Evolutionary conservation across 2,113 vertebrate genomes (phyloP), one percentile per base, ranked within the genome.

Genomic region (Microtus richardsoni): DNA sequence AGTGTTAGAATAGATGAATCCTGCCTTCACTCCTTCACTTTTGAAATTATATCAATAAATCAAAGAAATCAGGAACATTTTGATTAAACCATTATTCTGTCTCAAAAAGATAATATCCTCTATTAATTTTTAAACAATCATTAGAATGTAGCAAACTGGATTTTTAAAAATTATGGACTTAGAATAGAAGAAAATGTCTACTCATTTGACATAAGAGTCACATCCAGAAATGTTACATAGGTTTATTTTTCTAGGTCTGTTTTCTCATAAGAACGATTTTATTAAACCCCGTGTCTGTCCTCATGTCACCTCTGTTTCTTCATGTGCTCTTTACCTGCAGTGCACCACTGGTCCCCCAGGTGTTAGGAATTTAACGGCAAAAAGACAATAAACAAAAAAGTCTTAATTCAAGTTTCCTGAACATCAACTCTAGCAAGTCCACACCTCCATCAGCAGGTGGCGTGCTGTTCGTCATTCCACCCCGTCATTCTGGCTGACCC

Each of bases 81-180:
- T 95, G 36, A 96, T 85, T 88, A 95, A 96, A 87, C 30, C 47
- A 94, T 91, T 70, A 60, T 89, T 89, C 78, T 97, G 26, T 6
- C 78, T 89, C 21, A 49, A 82, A 94, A 93, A 78, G 70, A 78
- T 80, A 89, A 58, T 92, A 88, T 68, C 47, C 22, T 33, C 80
- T 3, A 84, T 91, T 93, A 91, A 54, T 83, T 95, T 79, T 44
- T 9, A 85, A 86, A 90, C 75, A 90, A 28, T 64, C 47, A 92
- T 78, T 91, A 91, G 30, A 94, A 85, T 95, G 94, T 77, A 91
- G n/a, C 11, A 91, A 93, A 88, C 14, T 36, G 22, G 49, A 70
- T 84, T 96, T 96, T 49, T 12, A 95, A 97, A 88, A 78, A 73
- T 39, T 80, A 80, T 16, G 66, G n/a, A 39, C 28, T 89, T 95